Percentiles rank a stretch among this genome's conserved stretches.
phyloP scores from a whole-genome alignment of 1,140 invertebrate species.

The Camponotus vicinus region DNA sequence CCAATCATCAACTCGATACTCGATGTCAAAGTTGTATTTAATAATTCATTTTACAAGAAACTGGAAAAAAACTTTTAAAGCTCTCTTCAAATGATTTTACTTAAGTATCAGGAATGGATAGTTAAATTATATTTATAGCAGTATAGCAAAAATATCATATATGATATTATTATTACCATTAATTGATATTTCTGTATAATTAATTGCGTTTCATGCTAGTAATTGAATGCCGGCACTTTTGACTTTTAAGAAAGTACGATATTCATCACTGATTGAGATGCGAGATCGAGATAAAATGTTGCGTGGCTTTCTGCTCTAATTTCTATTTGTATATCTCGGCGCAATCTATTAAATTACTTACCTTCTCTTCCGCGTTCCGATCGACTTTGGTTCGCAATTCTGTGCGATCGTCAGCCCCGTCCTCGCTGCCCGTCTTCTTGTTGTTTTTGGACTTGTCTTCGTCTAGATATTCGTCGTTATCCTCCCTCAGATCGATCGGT shows the following conservation, averaged over 20 bases:
- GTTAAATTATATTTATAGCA: not conserved
- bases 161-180: not conserved
- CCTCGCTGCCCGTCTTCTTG: not conserved
- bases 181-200: not conserved
- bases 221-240: not conserved
- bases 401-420: not conserved
- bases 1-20: not conserved
- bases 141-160: not conserved
- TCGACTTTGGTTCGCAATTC: conserved; percentile 30
- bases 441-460: conserved; percentile 30
- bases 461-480: conserved; percentile 64
- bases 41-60: not conserved
- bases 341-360: conserved; percentile 65
- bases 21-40: not conserved
- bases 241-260: conserved; percentile 13
- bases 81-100: not conserved
- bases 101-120: not conserved
- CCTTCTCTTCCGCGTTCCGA: conserved; percentile 68
- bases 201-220: conserved; percentile 1
- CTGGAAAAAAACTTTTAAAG: not conserved
- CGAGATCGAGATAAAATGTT: conserved; percentile 40
- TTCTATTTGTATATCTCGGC: conserved; percentile 47
- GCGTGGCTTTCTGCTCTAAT: conserved; percentile 54
- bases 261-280: conserved; percentile 14
- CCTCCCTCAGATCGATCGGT: conserved; percentile 20